A percentile compares a stretch with the other conserved stretches of the same genome.
Evolutionary conservation across 2,797 vertebrate species (phyloP).

Genomic region (Pterois miles): DNA sequence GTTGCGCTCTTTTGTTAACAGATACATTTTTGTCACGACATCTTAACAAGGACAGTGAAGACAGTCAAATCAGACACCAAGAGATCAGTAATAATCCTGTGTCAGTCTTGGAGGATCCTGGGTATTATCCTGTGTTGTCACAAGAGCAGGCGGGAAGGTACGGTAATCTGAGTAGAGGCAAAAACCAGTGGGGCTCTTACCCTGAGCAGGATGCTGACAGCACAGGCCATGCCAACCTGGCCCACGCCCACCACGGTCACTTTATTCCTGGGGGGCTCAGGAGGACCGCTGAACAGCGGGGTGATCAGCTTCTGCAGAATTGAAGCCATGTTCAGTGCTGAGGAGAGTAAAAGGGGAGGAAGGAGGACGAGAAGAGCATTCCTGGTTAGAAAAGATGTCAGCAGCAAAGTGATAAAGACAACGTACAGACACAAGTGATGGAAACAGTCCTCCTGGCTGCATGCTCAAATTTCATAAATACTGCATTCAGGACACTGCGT

Average conservation of each 20-base stretch:
- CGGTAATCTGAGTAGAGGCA: constrained; percentile 27
- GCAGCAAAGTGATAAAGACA: neutral
- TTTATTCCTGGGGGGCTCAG: constrained; percentile 79
- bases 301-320: constrained; percentile 89
- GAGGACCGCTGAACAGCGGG: constrained; percentile 64
- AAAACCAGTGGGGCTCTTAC: constrained; percentile 69
- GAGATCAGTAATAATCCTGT: constrained; percentile 64
- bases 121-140: constrained; percentile 43
- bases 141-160: constrained; percentile 9
- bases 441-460: neutral
- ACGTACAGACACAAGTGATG: neutral
- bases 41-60: constrained; percentile 6
- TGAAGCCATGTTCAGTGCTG: constrained; percentile 85
- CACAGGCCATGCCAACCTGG: constrained; percentile 88
- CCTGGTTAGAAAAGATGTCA: neutral
- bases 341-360: neutral
- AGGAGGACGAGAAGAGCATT: neutral
- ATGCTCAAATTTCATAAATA: constrained; percentile 50
- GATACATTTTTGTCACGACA: neutral
- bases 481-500: constrained; percentile 18
- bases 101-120: constrained; percentile 43
- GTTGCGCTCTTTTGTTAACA: constrained; percentile 1
- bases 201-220: constrained; percentile 83
- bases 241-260: constrained; percentile 86
- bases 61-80: constrained; percentile 50